Evolutionary conservation across 2,113 vertebrate species (phyloP).

Genomic region (Labeo rohita): DNA sequence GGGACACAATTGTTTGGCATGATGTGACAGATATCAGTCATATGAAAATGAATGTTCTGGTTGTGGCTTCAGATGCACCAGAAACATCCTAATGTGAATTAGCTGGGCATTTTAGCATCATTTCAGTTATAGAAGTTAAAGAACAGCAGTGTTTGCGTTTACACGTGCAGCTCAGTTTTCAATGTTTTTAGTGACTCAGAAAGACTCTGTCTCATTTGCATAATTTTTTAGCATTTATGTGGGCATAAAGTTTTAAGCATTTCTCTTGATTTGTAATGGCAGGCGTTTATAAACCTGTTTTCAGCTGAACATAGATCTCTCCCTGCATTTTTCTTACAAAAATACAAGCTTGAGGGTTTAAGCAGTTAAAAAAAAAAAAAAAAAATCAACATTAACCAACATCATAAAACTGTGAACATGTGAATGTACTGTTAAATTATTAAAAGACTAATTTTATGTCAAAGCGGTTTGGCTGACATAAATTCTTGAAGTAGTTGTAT

Average conservation of each 20-base stretch:
- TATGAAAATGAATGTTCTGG: slow-evolving; percentile 5
- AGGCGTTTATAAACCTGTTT: neutral
- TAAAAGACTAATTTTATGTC: neutral
- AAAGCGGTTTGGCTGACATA: neutral
- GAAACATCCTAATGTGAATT: neutral
- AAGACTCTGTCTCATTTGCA: neutral
- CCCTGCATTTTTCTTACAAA: neutral
- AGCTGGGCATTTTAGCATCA: neutral
- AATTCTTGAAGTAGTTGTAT: neutral
- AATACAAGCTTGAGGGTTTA: neutral
- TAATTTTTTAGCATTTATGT: neutral
- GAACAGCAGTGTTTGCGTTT: neutral
- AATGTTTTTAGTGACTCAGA: neutral
- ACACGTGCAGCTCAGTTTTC: neutral
- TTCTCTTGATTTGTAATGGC: neutral
- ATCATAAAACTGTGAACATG: neutral
- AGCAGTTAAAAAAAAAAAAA: neutral
- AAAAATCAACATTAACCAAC: neutral
- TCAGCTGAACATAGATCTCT: neutral
- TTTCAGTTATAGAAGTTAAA: neutral
- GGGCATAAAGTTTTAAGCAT: neutral
- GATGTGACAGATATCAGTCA: neutral
- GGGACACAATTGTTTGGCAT: slow-evolving; percentile 43
- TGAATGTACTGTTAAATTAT: neutral
- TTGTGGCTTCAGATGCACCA: neutral